A percentile compares a stretch with the other conserved stretches of the same genome.
phyloP scores from a whole-genome alignment of 2,113 vertebrate species.

The Aptenodytes patagonicus region DNA sequence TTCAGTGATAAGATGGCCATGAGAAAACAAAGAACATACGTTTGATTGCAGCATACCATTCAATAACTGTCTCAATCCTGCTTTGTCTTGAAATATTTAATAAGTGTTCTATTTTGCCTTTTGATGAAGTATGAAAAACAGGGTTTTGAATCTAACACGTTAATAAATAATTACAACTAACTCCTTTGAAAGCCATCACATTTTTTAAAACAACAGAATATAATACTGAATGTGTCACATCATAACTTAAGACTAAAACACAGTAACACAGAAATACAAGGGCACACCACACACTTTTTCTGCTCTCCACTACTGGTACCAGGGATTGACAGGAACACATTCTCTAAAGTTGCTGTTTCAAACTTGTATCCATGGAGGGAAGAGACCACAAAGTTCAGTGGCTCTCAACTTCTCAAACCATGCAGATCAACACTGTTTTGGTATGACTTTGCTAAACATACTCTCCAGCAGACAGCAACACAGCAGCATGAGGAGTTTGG shows the following conservation, averaged over 20 bases:
- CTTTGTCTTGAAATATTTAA: neutral
- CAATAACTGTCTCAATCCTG: neutral
- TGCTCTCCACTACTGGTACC: neutral
- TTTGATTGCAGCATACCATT: neutral
- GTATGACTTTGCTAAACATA: neutral
- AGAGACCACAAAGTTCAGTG: neutral
- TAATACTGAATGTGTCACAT: neutral
- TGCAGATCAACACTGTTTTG: neutral
- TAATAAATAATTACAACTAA: neutral
- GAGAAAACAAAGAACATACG: neutral
- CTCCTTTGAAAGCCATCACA: neutral
- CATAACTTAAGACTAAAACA: neutral
- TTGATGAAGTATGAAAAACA: neutral
- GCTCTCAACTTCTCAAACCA: neutral
- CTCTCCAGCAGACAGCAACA: neutral
- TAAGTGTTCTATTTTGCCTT: neutral
- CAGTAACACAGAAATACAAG: neutral
- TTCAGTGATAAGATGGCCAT: neutral
- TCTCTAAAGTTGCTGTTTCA: neutral
- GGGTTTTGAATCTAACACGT: neutral
- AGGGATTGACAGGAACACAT: neutral
- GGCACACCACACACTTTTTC: neutral
- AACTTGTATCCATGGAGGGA: neutral
- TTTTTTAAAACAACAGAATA: neutral
- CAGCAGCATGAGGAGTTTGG: accelerated